A percentile compares a stretch with the other conserved stretches of the same genome.
These are phyloP conservation scores for Ophioderma brevispina DNA, from an alignment of 35 echinoderm and acorn worm genomes.

Conservation along the genomic window DNA sequence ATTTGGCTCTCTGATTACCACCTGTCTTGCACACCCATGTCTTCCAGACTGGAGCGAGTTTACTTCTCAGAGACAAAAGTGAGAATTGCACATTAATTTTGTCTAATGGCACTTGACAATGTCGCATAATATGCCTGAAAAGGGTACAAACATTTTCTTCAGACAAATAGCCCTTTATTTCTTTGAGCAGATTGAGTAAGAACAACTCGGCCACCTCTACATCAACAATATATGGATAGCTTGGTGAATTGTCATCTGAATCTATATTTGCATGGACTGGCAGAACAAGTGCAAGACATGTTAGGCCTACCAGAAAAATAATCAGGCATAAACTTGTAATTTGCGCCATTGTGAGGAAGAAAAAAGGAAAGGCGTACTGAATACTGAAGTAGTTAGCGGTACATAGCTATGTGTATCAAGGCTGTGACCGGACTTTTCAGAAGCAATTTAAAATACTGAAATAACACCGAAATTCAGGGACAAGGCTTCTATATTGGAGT, in stretches of 20 bases:
- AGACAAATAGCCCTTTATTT: background rate
- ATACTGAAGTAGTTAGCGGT: too few species aligned
- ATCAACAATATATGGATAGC: background rate
- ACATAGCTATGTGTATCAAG: background rate
- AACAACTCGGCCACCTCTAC: background rate
- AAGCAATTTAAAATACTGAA: background rate
- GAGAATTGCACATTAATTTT: background rate
- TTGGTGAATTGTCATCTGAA: background rate
- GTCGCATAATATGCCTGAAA: background rate
- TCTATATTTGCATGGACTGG: background rate
- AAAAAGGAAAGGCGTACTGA: too few species aligned
- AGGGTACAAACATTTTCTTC: background rate
- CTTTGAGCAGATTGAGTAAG: background rate
- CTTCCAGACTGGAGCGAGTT: background rate
- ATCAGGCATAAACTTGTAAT: background rate
- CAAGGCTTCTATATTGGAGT: too few species aligned
- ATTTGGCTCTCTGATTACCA: background rate
- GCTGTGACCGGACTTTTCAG: background rate
- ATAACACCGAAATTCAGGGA: too few species aligned
- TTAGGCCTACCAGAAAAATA: background rate
- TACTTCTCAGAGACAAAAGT: background rate
- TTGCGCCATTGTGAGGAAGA: background rate
- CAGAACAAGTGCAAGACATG: background rate
- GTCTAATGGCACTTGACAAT: background rate
- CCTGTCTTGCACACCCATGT: background rate